Percentiles rank a stretch among this genome's conserved stretches.
These are phyloP conservation scores for Lagorchestes hirsutus DNA, from an alignment of 2,797 vertebrate species.

Conservation along the genomic window DNA sequence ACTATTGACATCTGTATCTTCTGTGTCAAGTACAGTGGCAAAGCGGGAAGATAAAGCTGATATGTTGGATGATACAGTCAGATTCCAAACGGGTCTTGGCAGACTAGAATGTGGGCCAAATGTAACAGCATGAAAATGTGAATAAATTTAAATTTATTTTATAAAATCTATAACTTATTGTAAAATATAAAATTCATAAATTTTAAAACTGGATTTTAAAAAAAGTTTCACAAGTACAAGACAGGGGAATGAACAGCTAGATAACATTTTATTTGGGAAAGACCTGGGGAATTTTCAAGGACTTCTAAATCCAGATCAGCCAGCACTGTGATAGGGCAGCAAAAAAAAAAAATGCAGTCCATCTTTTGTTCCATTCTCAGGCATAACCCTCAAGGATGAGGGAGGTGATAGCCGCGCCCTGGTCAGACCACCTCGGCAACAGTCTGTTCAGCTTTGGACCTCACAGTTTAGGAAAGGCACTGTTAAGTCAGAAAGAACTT, in stretches of 20 bases:
- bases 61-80: neutral
- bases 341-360: neutral
- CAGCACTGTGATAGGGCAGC: neutral
- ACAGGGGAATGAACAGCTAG: neutral
- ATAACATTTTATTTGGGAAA: neutral
- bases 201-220: neutral
- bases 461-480: neutral
- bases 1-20: neutral
- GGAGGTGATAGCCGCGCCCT: neutral
- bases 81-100: neutral
- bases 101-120: neutral
- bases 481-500: neutral
- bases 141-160: neutral
- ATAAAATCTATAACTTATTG: too few species aligned
- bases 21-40: neutral
- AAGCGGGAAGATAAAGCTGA: neutral
- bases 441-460: neutral
- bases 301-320: neutral
- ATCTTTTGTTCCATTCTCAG: neutral
- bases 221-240: neutral
- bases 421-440: neutral
- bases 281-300: neutral
- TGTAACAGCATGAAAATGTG: neutral
- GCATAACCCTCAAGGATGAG: neutral
- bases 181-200: too few species aligned